phyloP scores from a whole-genome alignment of 1,140 invertebrate species.

The Calliphora vicina region DNA sequence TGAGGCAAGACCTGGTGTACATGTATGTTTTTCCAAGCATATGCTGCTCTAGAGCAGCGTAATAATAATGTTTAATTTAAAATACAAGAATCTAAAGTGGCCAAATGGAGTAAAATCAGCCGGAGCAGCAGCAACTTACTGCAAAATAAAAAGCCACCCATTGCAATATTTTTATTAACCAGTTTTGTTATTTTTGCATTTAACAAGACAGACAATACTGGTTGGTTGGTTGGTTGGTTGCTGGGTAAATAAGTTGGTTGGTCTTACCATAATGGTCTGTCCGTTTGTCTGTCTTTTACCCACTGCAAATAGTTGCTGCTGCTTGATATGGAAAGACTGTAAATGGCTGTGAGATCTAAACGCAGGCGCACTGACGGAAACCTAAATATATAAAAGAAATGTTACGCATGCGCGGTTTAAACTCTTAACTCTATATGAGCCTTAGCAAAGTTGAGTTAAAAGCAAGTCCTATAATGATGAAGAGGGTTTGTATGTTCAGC shows the following conservation, averaged over 20 bases:
- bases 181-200: not conserved
- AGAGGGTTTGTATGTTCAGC: not conserved
- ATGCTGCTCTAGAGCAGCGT: not conserved
- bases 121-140: not conserved
- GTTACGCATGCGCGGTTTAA: not conserved
- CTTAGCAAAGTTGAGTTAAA: too few relatives aligned
- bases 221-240: too few relatives aligned
- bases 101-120: not conserved
- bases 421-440: too few relatives aligned
- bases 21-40: too few relatives aligned
- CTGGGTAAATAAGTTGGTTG: too few relatives aligned
- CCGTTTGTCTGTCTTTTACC: too few relatives aligned
- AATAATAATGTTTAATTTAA: not conserved
- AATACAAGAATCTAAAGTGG: constrained; percentile 5
- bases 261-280: not conserved
- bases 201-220: not conserved
- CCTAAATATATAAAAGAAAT: not conserved
- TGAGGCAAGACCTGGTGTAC: too few relatives aligned
- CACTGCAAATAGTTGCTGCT: not conserved
- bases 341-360: not conserved
- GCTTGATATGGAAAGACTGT: too few relatives aligned
- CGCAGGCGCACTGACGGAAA: not conserved
- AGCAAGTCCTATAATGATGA: too few relatives aligned
- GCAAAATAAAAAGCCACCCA: not conserved
- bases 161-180: not conserved